These are phyloP conservation scores for Eulithis testata DNA, from an alignment of 2,888 invertebrate genomes.

Conservation along the genomic window DNA sequence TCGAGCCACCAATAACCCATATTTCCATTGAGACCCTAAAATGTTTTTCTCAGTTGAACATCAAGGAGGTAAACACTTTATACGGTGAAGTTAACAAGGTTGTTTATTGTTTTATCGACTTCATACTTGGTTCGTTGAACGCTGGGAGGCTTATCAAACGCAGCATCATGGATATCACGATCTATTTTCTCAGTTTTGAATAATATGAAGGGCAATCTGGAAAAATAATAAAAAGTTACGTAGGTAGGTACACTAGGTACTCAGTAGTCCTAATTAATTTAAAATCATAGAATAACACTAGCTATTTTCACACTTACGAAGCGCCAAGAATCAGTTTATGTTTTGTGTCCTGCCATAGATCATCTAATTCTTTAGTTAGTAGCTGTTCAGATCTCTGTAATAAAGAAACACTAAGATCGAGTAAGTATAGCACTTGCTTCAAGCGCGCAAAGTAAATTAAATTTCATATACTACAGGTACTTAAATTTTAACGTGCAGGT, in stretches of 20 bases:
- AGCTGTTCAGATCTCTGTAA: constrained; percentile 73
- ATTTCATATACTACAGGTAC: too few species aligned
- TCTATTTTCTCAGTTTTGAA: constrained; percentile 76
- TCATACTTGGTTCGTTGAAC: constrained; percentile 60
- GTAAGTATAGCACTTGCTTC: not conserved
- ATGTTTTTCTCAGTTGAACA: not conserved
- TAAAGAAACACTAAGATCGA: not conserved
- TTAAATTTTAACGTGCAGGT: too few species aligned
- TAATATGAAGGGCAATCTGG: constrained; percentile 75
- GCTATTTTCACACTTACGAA: constrained; percentile 61
- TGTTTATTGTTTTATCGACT: not conserved
- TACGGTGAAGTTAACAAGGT: not conserved
- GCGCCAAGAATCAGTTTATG: constrained; percentile 76
- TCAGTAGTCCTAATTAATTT: not conserved
- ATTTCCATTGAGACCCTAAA: constrained; percentile 69
- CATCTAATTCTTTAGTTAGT: constrained; percentile 70
- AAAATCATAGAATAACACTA: not conserved
- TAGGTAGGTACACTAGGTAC: not conserved
- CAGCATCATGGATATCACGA: constrained; percentile 68
- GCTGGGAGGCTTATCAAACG: constrained; percentile 66
- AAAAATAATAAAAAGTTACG: constrained; percentile 34
- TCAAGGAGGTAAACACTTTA: not conserved
- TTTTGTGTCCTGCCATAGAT: constrained; percentile 70
- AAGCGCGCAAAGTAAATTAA: not conserved
- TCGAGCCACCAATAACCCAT: constrained; percentile 71